These are phyloP conservation scores for Nothura maculosa DNA, from an alignment of 2,797 vertebrate species.

Conservation along the genomic window DNA sequence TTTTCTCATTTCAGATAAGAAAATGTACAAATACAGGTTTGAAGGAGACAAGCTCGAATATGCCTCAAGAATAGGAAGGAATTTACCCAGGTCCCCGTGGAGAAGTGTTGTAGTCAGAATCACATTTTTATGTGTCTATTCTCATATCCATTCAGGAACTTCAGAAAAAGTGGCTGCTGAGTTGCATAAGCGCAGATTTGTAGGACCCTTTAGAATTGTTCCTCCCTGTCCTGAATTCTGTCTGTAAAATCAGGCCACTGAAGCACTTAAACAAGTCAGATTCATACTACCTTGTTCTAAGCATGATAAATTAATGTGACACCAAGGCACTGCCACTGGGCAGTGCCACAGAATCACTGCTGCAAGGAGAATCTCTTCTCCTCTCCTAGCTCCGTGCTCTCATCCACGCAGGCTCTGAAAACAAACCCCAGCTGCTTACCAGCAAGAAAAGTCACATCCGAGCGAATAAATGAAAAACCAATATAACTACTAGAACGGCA, in stretches of 20 bases:
- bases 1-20: slow-evolving; percentile 69
- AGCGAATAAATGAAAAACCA: slow-evolving; percentile 52
- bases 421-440: slow-evolving; percentile 62
- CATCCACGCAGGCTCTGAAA: slow-evolving; percentile 27
- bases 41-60: not conserved
- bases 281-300: slow-evolving; percentile 47
- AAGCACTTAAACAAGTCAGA: slow-evolving; percentile 73
- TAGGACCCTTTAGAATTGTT: slow-evolving; percentile 13
- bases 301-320: slow-evolving; percentile 70
- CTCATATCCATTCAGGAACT: not conserved
- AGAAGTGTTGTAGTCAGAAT: not conserved
- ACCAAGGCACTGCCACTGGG: slow-evolving; percentile 62
- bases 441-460: slow-evolving; percentile 45
- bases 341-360: slow-evolving; percentile 63
- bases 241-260: slow-evolving; percentile 66
- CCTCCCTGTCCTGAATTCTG: slow-evolving; percentile 33
- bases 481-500: slow-evolving; percentile 36
- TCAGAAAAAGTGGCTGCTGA: not conserved
- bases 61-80: slow-evolving; percentile 12
- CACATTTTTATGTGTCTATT: slow-evolving; percentile 15
- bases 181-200: not conserved
- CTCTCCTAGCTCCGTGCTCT: slow-evolving; percentile 29
- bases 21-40: slow-evolving; percentile 57
- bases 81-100: not conserved
- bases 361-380: slow-evolving; percentile 47